Evolutionary conservation across 2,888 invertebrate genomes (phyloP), one percentile per base, ranked within the genome.

Genomic region (Dasypolia templi): DNA sequence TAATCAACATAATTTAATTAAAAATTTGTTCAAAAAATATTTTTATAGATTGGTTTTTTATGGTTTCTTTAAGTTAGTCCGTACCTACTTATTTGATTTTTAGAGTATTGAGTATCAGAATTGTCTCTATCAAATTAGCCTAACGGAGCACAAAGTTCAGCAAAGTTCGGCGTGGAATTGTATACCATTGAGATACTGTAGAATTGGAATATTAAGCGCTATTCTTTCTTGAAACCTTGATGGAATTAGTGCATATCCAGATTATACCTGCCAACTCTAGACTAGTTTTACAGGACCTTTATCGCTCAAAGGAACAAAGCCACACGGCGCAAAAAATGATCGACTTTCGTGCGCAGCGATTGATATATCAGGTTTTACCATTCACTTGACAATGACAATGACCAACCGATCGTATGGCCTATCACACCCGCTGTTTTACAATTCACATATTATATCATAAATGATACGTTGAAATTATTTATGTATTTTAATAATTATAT

Each of bases 361-460:
- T 59, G 32, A 62, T 58, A 69, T 82, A 82, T 82, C 62, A 75
- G 42, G 59, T 82, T 69, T 66, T 46, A 61, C 88, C 89, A 84
- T 86, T 89, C 89, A 82, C 89, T 86, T 89, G 88, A 83, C 86
- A 89, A 72, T 89, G 89, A 85, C 87, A 89, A 85, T 89, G 89
- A 79, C 66, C 49, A 73, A 77, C 64, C 49, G 71, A 80, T 82
- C 58, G 35, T 55, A 73, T 77, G 32, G 63, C 56, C 51, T 59
- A 51, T 67, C 71, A 59, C 7, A 66, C 51, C 3, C 59, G 26
- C 62, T 55, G 32, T 32, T 68, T 71, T 68, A 64, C n/a, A 65
- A 76, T 55, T 68, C 56, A 55, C 44, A 82, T 76, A 55, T 67
- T 72, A 49, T 29, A 22, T 29, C 26, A 51, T 46, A 69, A 55